Evolutionary conservation across 2,888 invertebrate genomes (phyloP).

Genomic region (Nemapogon koenigi): DNA sequence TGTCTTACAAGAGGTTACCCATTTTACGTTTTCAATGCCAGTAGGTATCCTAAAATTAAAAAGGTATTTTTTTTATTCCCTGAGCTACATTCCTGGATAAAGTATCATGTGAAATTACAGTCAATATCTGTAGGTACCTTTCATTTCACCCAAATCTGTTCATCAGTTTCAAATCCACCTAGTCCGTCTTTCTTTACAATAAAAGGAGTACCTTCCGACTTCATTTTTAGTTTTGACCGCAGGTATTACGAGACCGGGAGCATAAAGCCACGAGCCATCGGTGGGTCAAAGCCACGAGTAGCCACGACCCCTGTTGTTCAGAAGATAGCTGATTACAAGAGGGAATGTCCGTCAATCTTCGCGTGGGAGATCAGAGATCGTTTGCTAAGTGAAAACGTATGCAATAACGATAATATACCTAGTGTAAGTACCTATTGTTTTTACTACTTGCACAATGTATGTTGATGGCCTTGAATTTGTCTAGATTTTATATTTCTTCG

Average conservation of each 20-base stretch:
- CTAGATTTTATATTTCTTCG: too few relatives aligned
- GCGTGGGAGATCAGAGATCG: slow-evolving; percentile 98
- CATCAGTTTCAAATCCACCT: too few relatives aligned
- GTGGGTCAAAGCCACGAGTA: slow-evolving; percentile 95
- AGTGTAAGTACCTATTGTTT: slow-evolving; percentile 83
- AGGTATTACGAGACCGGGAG: slow-evolving; percentile 99
- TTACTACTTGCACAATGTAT: too few relatives aligned
- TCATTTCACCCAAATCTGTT: too few relatives aligned
- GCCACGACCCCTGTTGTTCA: slow-evolving; percentile 93
- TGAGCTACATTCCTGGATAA: too few relatives aligned
- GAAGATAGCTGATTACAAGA: slow-evolving; percentile 96
- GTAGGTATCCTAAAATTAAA: too few relatives aligned
- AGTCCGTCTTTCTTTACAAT: background rate
- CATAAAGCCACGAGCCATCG: slow-evolving; percentile 96
- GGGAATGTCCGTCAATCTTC: slow-evolving; percentile 97
- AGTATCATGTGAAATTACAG: too few relatives aligned
- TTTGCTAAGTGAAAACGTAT: slow-evolving; percentile 91
- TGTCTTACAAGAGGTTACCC: too few relatives aligned
- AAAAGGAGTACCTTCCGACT: slow-evolving; percentile 7
- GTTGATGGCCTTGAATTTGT: too few relatives aligned
- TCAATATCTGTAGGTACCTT: too few relatives aligned
- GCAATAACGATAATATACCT: slow-evolving; percentile 97
- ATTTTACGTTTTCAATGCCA: too few relatives aligned
- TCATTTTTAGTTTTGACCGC: slow-evolving; percentile 22
- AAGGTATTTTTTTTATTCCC: too few relatives aligned